Evolutionary conservation across 2,113 vertebrate genomes (phyloP).

Genomic region (Petromus typicus): DNA sequence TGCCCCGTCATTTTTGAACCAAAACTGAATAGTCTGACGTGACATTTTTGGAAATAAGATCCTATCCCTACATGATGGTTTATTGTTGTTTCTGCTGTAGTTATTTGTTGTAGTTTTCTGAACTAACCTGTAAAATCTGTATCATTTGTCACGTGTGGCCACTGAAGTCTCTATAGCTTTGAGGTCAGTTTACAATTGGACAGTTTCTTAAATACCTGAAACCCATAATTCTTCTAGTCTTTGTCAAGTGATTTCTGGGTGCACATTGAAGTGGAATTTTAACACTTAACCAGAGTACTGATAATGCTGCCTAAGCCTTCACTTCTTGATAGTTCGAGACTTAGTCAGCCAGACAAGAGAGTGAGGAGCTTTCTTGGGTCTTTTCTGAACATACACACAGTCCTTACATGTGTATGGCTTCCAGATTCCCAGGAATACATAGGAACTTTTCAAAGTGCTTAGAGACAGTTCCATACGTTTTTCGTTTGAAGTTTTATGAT

Average conservation of each 20-base stretch:
- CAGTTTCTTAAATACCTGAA: neutral
- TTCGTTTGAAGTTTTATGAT: neutral
- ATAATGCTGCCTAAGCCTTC: neutral
- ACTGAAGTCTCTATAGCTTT: neutral
- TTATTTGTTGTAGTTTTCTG: neutral
- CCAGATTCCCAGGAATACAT: neutral
- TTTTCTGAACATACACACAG: neutral
- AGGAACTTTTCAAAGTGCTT: neutral
- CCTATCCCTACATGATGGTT: neutral
- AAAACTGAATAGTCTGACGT: neutral
- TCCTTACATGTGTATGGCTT: neutral
- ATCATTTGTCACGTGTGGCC: too few relatives aligned
- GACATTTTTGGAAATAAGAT: neutral
- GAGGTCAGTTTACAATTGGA: neutral
- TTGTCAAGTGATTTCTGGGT: neutral
- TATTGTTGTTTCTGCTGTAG: neutral
- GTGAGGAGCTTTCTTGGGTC: neutral
- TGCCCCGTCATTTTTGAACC: neutral
- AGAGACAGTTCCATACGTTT: neutral
- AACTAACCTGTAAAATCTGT: neutral
- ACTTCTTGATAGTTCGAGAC: neutral
- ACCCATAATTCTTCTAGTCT: neutral
- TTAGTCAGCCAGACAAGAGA: neutral
- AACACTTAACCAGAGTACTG: neutral
- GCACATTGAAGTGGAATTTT: neutral